Conservation (phyloP, 2,888 invertebrate genomes). For the Seladonia tumulorum region DNA sequence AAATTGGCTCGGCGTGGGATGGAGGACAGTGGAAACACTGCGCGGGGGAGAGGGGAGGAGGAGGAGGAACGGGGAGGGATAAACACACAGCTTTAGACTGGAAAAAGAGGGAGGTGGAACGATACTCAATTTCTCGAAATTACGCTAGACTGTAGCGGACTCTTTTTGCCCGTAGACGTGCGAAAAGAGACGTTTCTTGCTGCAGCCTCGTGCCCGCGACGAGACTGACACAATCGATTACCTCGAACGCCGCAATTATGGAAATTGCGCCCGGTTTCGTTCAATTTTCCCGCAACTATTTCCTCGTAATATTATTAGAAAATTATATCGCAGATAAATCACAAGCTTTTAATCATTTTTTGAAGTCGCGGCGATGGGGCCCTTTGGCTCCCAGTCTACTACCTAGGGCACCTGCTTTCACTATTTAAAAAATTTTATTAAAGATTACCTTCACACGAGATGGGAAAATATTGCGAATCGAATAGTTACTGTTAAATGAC, state of each 20-base stretch:
- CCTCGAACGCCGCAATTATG: not conserved
- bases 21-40: conserved; percentile 3
- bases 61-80: not conserved
- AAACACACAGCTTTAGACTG: conserved; percentile 20
- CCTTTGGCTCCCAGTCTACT: too few species aligned
- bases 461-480: too few species aligned
- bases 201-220: not conserved
- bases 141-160: conserved; percentile 18
- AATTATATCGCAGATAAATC: not conserved
- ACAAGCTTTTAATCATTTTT: too few species aligned
- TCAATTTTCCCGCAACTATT: not conserved
- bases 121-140: conserved; percentile 37
- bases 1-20: conserved; percentile 17
- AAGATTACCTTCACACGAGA: too few species aligned
- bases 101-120: conserved; percentile 5
- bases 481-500: too few species aligned
- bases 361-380: too few species aligned
- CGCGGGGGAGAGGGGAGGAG: not conserved
- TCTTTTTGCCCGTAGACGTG: not conserved
- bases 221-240: not conserved
- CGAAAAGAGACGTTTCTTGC: conserved; percentile 26
- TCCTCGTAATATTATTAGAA: not conserved
- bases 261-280: not conserved
- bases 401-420: too few species aligned
- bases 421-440: too few species aligned